Base-by-base conservation (phyloP, 92 coral and sea anemone genomes). In the Parazoanthus darwini region DNA sequence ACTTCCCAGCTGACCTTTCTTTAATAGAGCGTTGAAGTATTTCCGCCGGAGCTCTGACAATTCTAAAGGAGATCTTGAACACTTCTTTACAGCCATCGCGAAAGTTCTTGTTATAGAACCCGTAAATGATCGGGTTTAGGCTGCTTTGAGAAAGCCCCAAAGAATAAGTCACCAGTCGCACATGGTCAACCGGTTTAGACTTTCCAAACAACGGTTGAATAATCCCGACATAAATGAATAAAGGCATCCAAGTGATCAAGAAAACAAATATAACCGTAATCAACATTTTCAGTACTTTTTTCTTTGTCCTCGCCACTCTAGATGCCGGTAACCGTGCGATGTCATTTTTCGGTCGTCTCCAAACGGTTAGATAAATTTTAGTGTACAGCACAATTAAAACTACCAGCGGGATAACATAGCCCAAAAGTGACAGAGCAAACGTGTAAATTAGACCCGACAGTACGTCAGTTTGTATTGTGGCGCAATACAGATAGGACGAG, bases 271-370 rank as follows among this genome's bases (percentile, higher is more conserved):
- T 93, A 26, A 95, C 98, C 3, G 98, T 95, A 1, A 95, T 75
- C 54, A 95, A 93, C 98, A 95, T 95, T 78, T 95, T 95, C 58
- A 95, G 71, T 15, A 95, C 98, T 87, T 95, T 95, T 85, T 93
- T 95, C 26, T 95, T 87, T 50, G 92, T 93, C 81, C 89, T 92
- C 39, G 91, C 88, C 86, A 92, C 66, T 35, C 93, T 88, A 23
- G 87, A 78, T 38, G 86, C 89, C 4, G 94, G 92, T 1, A 91
- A 72, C 0, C 92, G 88, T 29, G 94, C 89, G 37, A 94, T 86
- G 14, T 90, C 39, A 44, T 91, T 79, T 15, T 81, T 82, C 25
- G 88, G 87, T 20, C 98, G 83, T 29, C 82, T 86, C 96, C 96
- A 95, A 23, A 95, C 96, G 2, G 91, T 90, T 29, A 71, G 85